These are phyloP conservation scores for Narcine bancroftii DNA, from an alignment of 2,113 vertebrate genomes.

Conservation along the genomic window DNA sequence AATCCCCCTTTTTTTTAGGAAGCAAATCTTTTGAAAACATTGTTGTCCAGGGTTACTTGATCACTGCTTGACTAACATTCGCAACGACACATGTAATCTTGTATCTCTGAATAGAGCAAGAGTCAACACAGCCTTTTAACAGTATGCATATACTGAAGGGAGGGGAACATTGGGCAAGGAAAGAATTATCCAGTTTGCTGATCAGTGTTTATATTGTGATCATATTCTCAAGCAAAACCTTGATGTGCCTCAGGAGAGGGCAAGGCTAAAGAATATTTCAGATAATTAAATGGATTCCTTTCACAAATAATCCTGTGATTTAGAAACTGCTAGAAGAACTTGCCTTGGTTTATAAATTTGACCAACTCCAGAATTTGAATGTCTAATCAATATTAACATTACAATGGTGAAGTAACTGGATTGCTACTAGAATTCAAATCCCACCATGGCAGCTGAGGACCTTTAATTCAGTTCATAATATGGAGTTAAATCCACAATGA, in stretches of 20 bases:
- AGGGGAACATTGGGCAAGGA: background rate
- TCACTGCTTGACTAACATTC: background rate
- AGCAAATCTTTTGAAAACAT: no score
- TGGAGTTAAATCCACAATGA: no score
- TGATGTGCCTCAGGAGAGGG: background rate
- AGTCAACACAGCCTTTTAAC: background rate
- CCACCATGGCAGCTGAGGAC: no score
- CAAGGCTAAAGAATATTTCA: background rate
- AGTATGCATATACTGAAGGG: background rate
- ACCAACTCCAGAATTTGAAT: background rate
- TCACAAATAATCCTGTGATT: background rate
- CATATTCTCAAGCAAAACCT: background rate
- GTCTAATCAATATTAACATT: background rate
- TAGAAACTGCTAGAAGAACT: background rate
- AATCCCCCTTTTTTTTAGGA: no score
- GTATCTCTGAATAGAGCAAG: background rate
- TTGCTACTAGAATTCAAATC: no score
- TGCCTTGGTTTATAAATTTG: background rate
- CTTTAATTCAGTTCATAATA: no score
- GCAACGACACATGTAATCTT: background rate
- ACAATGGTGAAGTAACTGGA: no score
- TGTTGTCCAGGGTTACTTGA: no score
- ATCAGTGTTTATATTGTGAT: background rate
- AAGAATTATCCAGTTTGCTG: background rate
- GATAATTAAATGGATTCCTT: background rate